These are phyloP conservation scores for Engraulis encrasicolus DNA, from an alignment of 2,113 vertebrate species.

Conservation along the genomic window DNA sequence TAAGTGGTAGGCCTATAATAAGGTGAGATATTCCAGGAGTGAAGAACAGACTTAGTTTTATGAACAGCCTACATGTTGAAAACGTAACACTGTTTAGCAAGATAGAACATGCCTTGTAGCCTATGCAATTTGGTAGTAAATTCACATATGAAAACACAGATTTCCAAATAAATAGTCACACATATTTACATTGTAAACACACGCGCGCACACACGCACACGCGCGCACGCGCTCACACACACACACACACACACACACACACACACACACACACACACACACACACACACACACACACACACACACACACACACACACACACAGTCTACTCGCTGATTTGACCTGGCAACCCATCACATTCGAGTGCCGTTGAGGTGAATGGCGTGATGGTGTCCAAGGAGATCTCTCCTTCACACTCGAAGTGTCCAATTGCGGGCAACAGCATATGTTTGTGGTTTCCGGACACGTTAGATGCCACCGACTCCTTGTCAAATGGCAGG, in stretches of 20 bases:
- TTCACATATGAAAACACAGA: not conserved
- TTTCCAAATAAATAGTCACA: not conserved
- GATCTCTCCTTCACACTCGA: slow-evolving; percentile 66
- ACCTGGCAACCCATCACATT: slow-evolving; percentile 62
- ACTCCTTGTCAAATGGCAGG: slow-evolving; percentile 62
- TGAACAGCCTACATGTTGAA: too few species aligned
- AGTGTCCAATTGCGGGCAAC: slow-evolving; percentile 59
- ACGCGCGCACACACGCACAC: too few species aligned
- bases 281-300: too few species aligned
- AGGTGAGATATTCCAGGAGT: too few species aligned
- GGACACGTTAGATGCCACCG: slow-evolving; percentile 52
- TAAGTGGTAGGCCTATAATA: too few species aligned
- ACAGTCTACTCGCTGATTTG: slow-evolving; percentile 28
- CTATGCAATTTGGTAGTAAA: not conserved
- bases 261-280: too few species aligned
- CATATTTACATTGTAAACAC: not conserved
- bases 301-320: not conserved
- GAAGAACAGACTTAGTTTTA: too few species aligned
- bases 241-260: not conserved
- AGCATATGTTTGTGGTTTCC: slow-evolving; percentile 54
- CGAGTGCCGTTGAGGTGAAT: slow-evolving; percentile 42
- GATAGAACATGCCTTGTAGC: not conserved
- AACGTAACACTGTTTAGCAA: not conserved
- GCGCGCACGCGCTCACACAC: too few species aligned
- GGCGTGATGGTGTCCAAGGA: slow-evolving; percentile 59